Evolutionary conservation across 2,113 vertebrate species (phyloP).

Genomic region (Tetraodon nigroviridis): DNA sequence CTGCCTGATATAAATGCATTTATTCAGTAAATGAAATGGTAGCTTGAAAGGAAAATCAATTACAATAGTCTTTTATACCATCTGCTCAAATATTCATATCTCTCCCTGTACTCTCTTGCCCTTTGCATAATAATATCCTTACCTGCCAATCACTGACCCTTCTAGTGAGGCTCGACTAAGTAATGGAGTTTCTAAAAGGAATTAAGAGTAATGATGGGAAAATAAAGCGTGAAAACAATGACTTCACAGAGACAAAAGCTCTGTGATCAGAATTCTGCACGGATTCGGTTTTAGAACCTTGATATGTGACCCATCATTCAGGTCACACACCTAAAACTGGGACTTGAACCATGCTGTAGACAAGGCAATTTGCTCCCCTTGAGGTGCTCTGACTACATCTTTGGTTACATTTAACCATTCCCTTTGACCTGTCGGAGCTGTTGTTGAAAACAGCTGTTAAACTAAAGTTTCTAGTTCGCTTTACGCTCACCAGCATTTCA

Average conservation of each 20-base stretch:
- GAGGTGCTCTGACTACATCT: too few relatives aligned
- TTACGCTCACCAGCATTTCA: too few relatives aligned
- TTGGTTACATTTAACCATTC: too few relatives aligned
- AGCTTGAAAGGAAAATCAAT: constrained; percentile 80
- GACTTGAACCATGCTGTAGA: too few relatives aligned
- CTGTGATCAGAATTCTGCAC: too few relatives aligned
- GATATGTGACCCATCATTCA: too few relatives aligned
- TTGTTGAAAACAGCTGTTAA: too few relatives aligned
- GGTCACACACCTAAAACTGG: too few relatives aligned
- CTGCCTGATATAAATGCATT: constrained; percentile 54
- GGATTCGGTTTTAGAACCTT: too few relatives aligned
- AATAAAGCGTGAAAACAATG: constrained; percentile 54
- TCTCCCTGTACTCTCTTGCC: constrained; percentile 69
- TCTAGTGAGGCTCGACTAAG: constrained; percentile 70
- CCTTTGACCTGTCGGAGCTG: too few relatives aligned
- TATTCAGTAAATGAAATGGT: constrained; percentile 77
- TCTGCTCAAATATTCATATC: constrained; percentile 77
- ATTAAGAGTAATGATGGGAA: constrained; percentile 70
- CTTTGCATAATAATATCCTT: constrained; percentile 73
- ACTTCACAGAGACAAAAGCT: constrained; percentile 56
- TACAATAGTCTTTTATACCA: constrained; percentile 74
- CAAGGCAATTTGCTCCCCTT: too few relatives aligned
- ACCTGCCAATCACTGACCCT: constrained; percentile 75
- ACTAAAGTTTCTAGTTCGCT: too few relatives aligned
- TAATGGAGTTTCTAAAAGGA: constrained; percentile 63